Evolutionary conservation across 2,888 invertebrate genomes (phyloP).

Genomic region (Drosophila rubida): DNA sequence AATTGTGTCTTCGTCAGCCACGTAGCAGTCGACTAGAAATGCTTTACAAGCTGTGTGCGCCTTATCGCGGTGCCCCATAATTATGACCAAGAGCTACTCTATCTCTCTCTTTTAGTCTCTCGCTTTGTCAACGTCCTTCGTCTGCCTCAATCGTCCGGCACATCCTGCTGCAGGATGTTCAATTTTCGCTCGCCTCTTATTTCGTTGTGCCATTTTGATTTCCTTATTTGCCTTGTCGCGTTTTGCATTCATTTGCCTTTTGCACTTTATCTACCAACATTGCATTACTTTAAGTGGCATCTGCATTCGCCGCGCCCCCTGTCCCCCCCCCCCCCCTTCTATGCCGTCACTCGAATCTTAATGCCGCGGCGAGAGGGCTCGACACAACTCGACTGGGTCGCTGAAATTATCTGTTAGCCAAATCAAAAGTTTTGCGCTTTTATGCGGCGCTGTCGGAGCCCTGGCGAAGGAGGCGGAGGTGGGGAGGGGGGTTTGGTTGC

Average conservation of each 20-base stretch:
- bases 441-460: conserved; percentile 37
- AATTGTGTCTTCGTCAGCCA: conserved; percentile 65
- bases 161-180: conserved; percentile 78
- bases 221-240: conserved; percentile 77
- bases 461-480: neutral
- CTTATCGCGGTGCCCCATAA: conserved; percentile 76
- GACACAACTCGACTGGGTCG: conserved; percentile 25
- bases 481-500: too few relatives aligned
- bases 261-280: conserved; percentile 56
- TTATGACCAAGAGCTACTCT: conserved; percentile 51
- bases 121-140: conserved; percentile 18
- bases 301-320: conserved; percentile 14
- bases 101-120: neutral
- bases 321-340: neutral
- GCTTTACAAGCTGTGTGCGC: conserved; percentile 46
- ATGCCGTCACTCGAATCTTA: conserved; percentile 35
- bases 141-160: conserved; percentile 46
- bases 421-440: conserved; percentile 74
- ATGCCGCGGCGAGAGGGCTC: conserved; percentile 38
- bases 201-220: conserved; percentile 75
- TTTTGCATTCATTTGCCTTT: conserved; percentile 63
- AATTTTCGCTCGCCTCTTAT: conserved; percentile 77
- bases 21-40: conserved; percentile 52
- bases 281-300: conserved; percentile 77
- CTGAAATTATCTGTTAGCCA: conserved; percentile 65